phyloP scores from a whole-genome alignment of 2,888 invertebrate genomes.

The Sphaerophoria rueppellii region DNA sequence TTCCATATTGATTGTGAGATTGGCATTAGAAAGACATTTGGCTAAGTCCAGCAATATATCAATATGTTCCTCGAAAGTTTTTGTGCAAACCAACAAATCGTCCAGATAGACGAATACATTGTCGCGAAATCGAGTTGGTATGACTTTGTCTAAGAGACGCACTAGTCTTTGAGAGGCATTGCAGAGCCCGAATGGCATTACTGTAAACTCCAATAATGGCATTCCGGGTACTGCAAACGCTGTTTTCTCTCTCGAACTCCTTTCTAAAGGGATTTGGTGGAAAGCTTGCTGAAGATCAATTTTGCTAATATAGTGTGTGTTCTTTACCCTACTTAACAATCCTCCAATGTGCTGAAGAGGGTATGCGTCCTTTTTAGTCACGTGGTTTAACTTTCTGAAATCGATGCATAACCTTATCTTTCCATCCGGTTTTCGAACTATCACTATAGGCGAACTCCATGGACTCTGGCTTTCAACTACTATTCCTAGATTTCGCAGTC shows the following conservation, averaged over 20 bases:
- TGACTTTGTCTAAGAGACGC: background rate
- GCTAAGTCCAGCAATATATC: background rate
- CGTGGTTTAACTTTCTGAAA: background rate
- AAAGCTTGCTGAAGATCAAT: conserved; percentile 21
- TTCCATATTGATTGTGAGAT: background rate
- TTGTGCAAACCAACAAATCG: background rate
- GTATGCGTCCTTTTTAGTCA: background rate
- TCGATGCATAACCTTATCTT: background rate
- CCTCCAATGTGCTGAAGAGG: too few relatives aligned
- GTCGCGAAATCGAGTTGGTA: background rate
- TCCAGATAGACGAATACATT: conserved; percentile 1
- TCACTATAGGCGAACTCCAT: conserved; percentile 3
- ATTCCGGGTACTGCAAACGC: conserved; percentile 17
- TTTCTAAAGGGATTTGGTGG: conserved; percentile 17
- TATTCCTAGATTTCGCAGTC: background rate
- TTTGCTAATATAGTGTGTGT: conserved; percentile 18
- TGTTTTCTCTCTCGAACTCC: conserved; percentile 16
- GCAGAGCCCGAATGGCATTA: conserved; percentile 10
- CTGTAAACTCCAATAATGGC: conserved; percentile 5
- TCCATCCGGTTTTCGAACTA: background rate
- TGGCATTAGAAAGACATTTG: background rate
- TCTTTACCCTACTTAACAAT: too few relatives aligned
- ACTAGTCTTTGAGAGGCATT: conserved; percentile 12
- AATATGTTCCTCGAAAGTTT: background rate
- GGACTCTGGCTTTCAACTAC: conserved; percentile 4